Percentiles rank a stretch among this genome's conserved stretches.
These are phyloP conservation scores for Macrocentrus cingulum DNA, from an alignment of 1,140 invertebrate species.

Conservation along the genomic window DNA sequence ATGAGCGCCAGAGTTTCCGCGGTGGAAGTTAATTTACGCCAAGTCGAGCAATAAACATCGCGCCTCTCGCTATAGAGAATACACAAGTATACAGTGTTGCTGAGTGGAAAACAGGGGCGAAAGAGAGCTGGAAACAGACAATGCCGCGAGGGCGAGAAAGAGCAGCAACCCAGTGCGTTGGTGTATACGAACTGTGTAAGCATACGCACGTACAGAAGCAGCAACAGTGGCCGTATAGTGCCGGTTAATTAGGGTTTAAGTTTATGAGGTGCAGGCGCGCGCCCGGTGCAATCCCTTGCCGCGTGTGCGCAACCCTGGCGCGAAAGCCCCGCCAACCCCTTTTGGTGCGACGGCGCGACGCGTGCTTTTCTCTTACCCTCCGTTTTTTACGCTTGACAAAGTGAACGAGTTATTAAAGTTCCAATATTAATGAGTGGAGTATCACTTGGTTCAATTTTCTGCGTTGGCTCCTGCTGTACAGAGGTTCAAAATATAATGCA, in stretches of 20 bases:
- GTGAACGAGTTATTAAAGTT: background rate
- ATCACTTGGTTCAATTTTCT: background rate
- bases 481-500: too few species aligned
- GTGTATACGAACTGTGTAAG: slow-evolving; percentile 46
- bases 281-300: slow-evolving; percentile 42
- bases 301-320: slow-evolving; percentile 35
- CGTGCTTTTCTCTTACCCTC: slow-evolving; percentile 14
- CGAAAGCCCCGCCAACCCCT: slow-evolving; percentile 25
- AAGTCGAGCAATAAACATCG: slow-evolving; percentile 55
- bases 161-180: slow-evolving; percentile 52
- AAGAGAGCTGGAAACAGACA: slow-evolving; percentile 23
- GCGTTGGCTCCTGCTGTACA: background rate
- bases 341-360: slow-evolving; percentile 1
- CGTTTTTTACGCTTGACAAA: background rate
- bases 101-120: slow-evolving; percentile 17
- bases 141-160: slow-evolving; percentile 33
- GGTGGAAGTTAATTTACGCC: slow-evolving; percentile 51
- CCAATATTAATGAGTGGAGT: too few species aligned
- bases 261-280: slow-evolving; percentile 62
- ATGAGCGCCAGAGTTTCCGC: slow-evolving; percentile 35
- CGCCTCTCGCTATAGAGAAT: slow-evolving; percentile 54
- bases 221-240: slow-evolving; percentile 58
- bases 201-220: slow-evolving; percentile 51
- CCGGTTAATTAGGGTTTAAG: slow-evolving; percentile 62
- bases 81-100: slow-evolving; percentile 26